Percentiles rank a stretch among this genome's conserved stretches.
These are phyloP conservation scores for Coracias cyanogaster DNA, from an alignment of 2,797 vertebrate species.

Conservation along the genomic window DNA sequence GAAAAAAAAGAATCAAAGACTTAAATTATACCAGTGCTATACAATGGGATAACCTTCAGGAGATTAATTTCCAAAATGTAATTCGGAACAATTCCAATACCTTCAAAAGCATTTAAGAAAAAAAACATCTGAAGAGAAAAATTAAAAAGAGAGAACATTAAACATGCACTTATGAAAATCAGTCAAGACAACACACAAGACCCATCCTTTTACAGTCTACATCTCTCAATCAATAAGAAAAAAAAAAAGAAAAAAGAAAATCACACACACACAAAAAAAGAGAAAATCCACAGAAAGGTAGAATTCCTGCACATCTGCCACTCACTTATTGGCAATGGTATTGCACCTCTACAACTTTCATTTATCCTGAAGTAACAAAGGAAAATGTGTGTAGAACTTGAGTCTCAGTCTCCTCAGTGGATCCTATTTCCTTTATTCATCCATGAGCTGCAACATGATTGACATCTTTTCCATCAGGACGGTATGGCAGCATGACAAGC, in stretches of 20 bases:
- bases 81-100: neutral
- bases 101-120: slow-evolving; percentile 3
- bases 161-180: neutral
- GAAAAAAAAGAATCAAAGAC: neutral
- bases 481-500: neutral
- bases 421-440: neutral
- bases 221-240: neutral
- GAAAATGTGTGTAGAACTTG: neutral
- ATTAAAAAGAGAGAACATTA: neutral
- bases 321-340: neutral
- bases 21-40: neutral
- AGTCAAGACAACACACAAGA: neutral
- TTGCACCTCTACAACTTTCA: neutral
- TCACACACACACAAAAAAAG: neutral
- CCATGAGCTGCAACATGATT: neutral
- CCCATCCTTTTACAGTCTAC: neutral
- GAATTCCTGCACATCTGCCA: neutral
- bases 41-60: neutral
- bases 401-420: neutral
- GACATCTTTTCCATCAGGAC: neutral
- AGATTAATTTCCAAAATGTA: slow-evolving; percentile 24
- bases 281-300: neutral
- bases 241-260: no score
- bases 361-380: neutral
- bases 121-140: neutral